Evolutionary conservation across 2,888 invertebrate species (phyloP).

Genomic region (Trichogramma dendrolimi): DNA sequence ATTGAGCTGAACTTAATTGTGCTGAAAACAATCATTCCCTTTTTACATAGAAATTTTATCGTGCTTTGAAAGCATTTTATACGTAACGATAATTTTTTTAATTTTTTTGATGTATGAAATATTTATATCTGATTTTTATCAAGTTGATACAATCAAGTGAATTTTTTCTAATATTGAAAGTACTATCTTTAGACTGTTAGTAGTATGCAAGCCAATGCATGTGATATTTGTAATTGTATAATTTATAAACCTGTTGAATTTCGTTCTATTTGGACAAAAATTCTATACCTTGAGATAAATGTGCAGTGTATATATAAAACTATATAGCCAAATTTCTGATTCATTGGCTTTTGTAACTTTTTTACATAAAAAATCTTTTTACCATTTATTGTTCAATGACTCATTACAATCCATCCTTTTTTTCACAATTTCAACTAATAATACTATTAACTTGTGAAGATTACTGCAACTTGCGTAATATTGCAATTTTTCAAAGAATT

Average conservation of each 20-base stretch:
- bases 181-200: background rate
- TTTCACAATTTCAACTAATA: background rate
- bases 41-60: background rate
- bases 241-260: too few species aligned
- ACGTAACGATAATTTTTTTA: background rate
- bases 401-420: too few species aligned
- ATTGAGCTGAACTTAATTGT: background rate
- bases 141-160: background rate
- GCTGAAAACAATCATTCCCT: background rate
- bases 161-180: background rate
- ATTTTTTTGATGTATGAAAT: background rate
- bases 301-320: background rate
- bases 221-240: too few species aligned
- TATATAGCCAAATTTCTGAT: slow-evolving; percentile 4
- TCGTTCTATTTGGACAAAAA: background rate
- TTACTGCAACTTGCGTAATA: too few species aligned
- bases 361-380: too few species aligned
- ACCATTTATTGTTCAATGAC: too few species aligned
- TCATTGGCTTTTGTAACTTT: slow-evolving; percentile 19
- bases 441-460: background rate
- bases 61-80: background rate
- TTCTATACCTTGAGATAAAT: background rate
- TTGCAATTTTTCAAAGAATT: too few species aligned
- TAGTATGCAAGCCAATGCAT: too few species aligned
- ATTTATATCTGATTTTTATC: background rate